Evolutionary conservation across 2,888 invertebrate species (phyloP), one percentile per base, ranked within the genome.

Genomic region (Athalia circularis): DNA sequence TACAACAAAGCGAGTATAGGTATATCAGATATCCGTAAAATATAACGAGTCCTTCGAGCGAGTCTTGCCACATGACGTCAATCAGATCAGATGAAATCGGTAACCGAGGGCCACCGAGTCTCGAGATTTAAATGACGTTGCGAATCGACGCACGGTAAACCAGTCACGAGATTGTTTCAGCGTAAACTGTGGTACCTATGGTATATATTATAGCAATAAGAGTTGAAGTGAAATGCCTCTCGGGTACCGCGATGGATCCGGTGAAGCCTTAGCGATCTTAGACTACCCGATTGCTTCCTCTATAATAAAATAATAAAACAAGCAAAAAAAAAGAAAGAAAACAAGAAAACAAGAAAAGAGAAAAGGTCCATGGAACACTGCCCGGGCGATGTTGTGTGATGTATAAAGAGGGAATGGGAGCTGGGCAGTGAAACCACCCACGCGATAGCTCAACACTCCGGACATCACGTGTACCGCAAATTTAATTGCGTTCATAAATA

Each of bases 401-500:
- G 68, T 68, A 68, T 29, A 29, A 29, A 29, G 68, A 54, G 68
- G 29, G n/a, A 67, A 47, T 29, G 29, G 11, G 54, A 52, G 29
- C 68, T 43, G 68, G 68, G 5, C 68, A 68, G 54, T 68, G 68
- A 54, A 68, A 54, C 61, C 82, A 80, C 82, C 82, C 81, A 82
- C 82, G 81, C 80, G 79, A 79, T 79, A 80, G 82, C 79, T 79
- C 79, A 81, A 79, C 79, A 80, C 81, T 80, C 79, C 80, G 80
- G 81, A 83, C 82, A 81, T 81, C 81, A 79, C 80, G 80, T 82
- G 83, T 83, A 81, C 80, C 82, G 84, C 82, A 83, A 85, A 87
- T 88, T 88, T 88, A 88, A 88, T 88, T 88, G 87, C 86, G 80
- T 82, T 84, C 86, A 87, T 88, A 88, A 88, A 88, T 88, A 88